A percentile compares a stretch with the other conserved stretches of the same genome.
These are phyloP conservation scores for Ambastaia sidthimunki DNA, from an alignment of 2,797 vertebrate species.

Conservation along the genomic window DNA sequence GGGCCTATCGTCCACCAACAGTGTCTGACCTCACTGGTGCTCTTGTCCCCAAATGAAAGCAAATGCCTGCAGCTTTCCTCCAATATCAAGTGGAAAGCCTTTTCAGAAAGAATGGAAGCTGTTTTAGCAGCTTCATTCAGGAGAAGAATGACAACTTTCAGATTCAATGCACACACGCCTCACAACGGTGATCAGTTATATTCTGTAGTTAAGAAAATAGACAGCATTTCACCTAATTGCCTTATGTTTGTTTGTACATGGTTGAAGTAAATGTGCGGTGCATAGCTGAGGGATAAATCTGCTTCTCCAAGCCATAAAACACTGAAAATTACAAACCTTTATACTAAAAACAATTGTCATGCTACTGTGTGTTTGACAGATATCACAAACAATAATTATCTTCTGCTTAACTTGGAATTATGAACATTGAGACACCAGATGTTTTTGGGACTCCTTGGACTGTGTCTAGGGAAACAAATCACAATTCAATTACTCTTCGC, in stretches of 20 bases:
- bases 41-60: no score
- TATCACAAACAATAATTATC: not conserved
- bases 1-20: no score
- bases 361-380: not conserved
- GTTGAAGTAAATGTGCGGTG: not conserved
- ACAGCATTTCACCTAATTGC: not conserved
- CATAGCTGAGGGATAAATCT: no score
- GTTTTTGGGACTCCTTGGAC: conserved; percentile 14
- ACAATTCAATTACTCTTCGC: not conserved
- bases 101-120: no score
- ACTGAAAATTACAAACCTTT: not conserved
- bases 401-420: conserved; percentile 17
- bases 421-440: not conserved
- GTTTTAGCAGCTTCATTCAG: no score
- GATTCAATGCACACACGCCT: no score
- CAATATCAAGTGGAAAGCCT: no score
- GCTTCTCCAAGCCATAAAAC: no score
- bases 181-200: not conserved
- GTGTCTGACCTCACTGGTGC: no score
- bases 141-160: no score
- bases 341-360: not conserved
- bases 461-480: conserved; percentile 23
- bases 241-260: not conserved
- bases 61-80: no score
- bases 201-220: not conserved